Conservation (phyloP, 2,888 invertebrate genomes). For the Eucera pruinosa region DNA sequence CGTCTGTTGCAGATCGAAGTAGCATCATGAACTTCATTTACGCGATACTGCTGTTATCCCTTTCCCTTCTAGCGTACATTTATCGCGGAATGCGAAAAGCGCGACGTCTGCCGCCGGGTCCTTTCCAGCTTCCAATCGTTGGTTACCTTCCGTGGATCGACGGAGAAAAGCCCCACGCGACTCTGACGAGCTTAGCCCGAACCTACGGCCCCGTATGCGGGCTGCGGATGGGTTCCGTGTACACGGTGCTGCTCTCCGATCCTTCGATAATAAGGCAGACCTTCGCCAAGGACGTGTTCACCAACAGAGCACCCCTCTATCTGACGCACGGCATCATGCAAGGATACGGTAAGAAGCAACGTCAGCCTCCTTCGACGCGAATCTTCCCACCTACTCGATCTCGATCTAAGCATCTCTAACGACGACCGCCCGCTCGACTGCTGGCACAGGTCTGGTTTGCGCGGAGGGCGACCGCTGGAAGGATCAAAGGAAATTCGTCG, state of each 20-base stretch:
- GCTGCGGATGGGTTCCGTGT: constrained; percentile 90
- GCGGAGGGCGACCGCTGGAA: constrained; percentile 93
- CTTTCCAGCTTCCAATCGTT: constrained; percentile 90
- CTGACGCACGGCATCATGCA: constrained; percentile 95
- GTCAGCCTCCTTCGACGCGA: no score
- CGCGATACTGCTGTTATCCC: constrained; percentile 71
- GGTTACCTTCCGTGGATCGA: constrained; percentile 92
- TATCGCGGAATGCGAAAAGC: constrained; percentile 82
- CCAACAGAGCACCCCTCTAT: constrained; percentile 92
- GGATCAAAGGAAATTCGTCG: constrained; percentile 91
- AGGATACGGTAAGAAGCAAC: constrained; percentile 93
- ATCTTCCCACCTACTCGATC: not conserved
- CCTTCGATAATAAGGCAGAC: constrained; percentile 89
- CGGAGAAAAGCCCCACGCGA: constrained; percentile 88
- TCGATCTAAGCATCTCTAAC: no score
- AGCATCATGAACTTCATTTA: constrained; percentile 24
- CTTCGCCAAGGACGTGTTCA: constrained; percentile 89
- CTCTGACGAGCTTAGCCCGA: constrained; percentile 88
- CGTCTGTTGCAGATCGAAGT: no score
- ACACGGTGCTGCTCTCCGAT: constrained; percentile 92
- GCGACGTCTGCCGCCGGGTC: constrained; percentile 90
- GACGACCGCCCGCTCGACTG: no score
- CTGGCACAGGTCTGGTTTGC: constrained; percentile 91
- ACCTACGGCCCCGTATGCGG: constrained; percentile 91
- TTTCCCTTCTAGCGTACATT: constrained; percentile 72